These are phyloP conservation scores for Sitodiplosis mosellana DNA, from an alignment of 1,140 invertebrate genomes.

Conservation along the genomic window DNA sequence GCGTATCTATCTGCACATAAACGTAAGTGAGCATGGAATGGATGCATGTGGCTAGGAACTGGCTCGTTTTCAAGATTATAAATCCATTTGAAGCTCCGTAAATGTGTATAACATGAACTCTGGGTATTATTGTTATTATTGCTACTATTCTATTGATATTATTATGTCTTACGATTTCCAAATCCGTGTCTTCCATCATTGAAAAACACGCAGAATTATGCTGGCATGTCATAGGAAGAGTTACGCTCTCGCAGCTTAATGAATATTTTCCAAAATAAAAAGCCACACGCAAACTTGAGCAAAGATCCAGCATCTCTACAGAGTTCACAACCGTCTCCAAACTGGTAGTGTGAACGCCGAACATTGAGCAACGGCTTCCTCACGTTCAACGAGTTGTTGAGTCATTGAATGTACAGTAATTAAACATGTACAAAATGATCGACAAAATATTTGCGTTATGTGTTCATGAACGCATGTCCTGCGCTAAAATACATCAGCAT, in stretches of 20 bases:
- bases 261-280: neutral
- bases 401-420: too few species aligned
- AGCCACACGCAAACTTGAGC: neutral
- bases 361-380: too few species aligned
- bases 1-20: neutral
- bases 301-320: too few species aligned
- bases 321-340: too few species aligned
- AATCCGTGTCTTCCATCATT: too few species aligned
- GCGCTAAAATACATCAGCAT: neutral
- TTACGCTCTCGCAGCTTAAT: neutral
- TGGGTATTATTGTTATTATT: neutral
- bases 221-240: too few species aligned
- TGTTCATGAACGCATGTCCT: neutral
- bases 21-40: neutral
- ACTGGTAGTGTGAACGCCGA: too few species aligned
- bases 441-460: neutral
- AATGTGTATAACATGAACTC: neutral
- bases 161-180: too few species aligned
- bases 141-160: neutral
- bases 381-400: too few species aligned
- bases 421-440: neutral
- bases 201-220: too few species aligned
- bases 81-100: neutral
- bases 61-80: neutral
- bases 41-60: neutral